Evolutionary conservation across 2,113 vertebrate genomes (phyloP).

Genomic region (Pseudolaguvia tuberculata): DNA sequence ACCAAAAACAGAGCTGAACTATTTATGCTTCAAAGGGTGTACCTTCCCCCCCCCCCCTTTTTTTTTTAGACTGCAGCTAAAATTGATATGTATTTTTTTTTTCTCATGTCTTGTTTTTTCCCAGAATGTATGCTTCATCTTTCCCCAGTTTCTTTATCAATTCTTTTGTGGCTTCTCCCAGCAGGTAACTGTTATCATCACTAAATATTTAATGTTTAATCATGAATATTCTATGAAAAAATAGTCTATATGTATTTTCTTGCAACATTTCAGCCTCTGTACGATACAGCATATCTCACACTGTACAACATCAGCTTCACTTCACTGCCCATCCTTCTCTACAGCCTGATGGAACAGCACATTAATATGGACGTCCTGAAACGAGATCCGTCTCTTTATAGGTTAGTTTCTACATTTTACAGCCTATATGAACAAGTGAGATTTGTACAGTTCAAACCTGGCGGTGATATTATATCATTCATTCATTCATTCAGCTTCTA

Average conservation of each 20-base stretch:
- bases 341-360: constrained; percentile 94
- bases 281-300: constrained; percentile 94
- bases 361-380: constrained; percentile 84
- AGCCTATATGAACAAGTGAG: neutral
- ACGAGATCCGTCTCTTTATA: constrained; percentile 88
- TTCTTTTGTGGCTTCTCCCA: constrained; percentile 99
- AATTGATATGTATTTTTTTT: neutral
- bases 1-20: neutral
- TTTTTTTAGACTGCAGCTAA: constrained; percentile 16
- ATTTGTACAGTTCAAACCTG: no score
- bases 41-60: no score
- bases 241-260: no score
- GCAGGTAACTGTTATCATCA: constrained; percentile 72
- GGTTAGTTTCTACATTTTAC: constrained; percentile 60
- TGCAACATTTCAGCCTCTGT: constrained; percentile 77
- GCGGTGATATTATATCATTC: no score
- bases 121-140: constrained; percentile 98
- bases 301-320: constrained; percentile 99
- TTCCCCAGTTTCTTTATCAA: constrained; percentile 98
- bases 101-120: constrained; percentile 16
- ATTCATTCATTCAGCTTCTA: no score
- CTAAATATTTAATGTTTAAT: neutral
- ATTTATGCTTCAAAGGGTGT: constrained; percentile 24
- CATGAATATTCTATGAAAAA: neutral
- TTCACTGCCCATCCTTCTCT: constrained; percentile 93